Conservation (phyloP, 2,797 vertebrate species). For the Silurus lanzhouensis region DNA sequence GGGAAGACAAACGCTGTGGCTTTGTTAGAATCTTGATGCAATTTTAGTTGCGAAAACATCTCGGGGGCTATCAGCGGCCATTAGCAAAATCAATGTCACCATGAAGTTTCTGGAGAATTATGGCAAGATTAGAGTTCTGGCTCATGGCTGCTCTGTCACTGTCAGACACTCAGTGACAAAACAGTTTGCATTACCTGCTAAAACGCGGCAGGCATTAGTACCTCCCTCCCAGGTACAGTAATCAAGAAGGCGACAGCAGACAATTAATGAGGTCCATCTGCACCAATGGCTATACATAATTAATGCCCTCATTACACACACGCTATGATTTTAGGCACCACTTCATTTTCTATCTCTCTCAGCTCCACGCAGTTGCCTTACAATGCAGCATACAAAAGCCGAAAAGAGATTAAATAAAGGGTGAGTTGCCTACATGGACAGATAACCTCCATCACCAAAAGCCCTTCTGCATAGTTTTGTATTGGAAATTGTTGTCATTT, state of each 20-base stretch:
- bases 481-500: constrained; percentile 3
- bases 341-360: constrained; percentile 40
- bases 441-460: neutral
- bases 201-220: constrained; percentile 84
- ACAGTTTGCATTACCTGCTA: constrained; percentile 80
- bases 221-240: constrained; percentile 82
- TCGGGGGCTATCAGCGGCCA: constrained; percentile 79
- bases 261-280: constrained; percentile 87
- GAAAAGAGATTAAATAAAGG: constrained; percentile 22
- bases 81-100: constrained; percentile 80
- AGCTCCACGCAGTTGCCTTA: constrained; percentile 29
- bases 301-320: constrained; percentile 82
- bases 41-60: constrained; percentile 83
- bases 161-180: constrained; percentile 78
- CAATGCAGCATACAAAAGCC: neutral
- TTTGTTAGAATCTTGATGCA: constrained; percentile 81
- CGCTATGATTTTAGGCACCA: constrained; percentile 69
- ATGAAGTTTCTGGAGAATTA: constrained; percentile 77
- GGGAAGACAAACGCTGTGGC: constrained; percentile 78
- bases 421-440: neutral
- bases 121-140: constrained; percentile 74
- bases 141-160: constrained; percentile 74
- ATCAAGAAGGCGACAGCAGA: constrained; percentile 81
- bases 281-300: constrained; percentile 81
- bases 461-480: neutral